Base-by-base conservation (phyloP, 2,113 vertebrate genomes). In the Pachycephala philippinensis region DNA sequence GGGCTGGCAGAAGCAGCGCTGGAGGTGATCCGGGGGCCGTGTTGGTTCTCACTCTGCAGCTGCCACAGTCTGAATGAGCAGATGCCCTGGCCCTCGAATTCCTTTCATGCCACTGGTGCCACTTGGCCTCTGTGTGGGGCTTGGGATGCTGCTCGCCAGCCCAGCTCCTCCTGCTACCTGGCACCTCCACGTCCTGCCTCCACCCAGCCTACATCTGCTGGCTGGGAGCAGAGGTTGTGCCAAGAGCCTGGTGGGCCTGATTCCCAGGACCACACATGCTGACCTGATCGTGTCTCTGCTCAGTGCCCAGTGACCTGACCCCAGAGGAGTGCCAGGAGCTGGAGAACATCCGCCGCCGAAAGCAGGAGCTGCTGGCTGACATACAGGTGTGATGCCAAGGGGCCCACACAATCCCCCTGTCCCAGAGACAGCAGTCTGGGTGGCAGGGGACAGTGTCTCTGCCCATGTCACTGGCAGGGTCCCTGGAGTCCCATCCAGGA, bases 341-440 rank as follows among this genome's bases (percentile, higher is more conserved):
- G 97, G 99, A 99, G 96, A 99, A 99, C 96, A 99, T 99, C 93
- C 99, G 99, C 52, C 98, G 99, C 53, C 98, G 99, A 80, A 99
- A 99, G 96, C 99, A 99, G 97, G 99, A 99, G 97, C 98, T 99
- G 97, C 98, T 99, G 97, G 99, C 99, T 13, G 99, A 99, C 97
- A 99, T 99, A 97, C 99, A 99, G 99, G 99, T 99, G 97, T 20
- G 85, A 33, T 35, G 33, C 65, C 27, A 27, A 10, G 79, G 72
- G 40, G 22, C 24, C 64, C 7, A 3, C 21, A 10, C 40, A 3
- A 2, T 42, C 7, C 49, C 42, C 35, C 49, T 39, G 69, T 26
- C 65, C 53, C 3, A 7, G 23, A 8, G 33, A 8, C 3, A 15
- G 31, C 31, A 17, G 17, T 30, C 9, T 39, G 6, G 27, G 56